These are phyloP conservation scores for Spicauda simplicius DNA, from an alignment of 2,888 invertebrate species.

Conservation along the genomic window DNA sequence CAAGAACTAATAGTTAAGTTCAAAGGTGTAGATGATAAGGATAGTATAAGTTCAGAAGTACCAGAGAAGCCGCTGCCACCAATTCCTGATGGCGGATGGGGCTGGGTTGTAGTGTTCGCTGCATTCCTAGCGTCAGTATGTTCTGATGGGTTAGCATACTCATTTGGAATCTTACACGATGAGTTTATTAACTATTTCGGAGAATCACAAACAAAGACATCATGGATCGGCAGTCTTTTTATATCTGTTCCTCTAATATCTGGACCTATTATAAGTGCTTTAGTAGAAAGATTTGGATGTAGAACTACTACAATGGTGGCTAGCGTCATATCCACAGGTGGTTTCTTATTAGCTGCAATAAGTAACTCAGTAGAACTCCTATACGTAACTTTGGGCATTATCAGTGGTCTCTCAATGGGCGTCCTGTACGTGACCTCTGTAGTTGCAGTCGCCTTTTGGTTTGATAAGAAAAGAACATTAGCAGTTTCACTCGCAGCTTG, in stretches of 20 bases:
- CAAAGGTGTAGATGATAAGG: conserved; percentile 73
- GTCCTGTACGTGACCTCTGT: conserved; percentile 94
- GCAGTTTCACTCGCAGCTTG: conserved; percentile 95
- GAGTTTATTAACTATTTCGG: conserved; percentile 91
- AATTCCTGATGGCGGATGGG: conserved; percentile 94
- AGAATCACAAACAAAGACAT: conserved; percentile 92
- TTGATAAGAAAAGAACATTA: conserved; percentile 93
- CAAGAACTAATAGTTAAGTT: conserved; percentile 66
- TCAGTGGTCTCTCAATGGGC: conserved; percentile 93
- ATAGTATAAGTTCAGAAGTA: conserved; percentile 72
- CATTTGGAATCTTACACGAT: conserved; percentile 94
- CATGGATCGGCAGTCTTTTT: conserved; percentile 95
- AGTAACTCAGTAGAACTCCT: conserved; percentile 90
- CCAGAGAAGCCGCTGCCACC: conserved; percentile 77
- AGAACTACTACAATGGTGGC: conserved; percentile 89
- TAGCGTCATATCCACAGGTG: conserved; percentile 88
- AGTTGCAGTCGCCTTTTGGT: conserved; percentile 96
- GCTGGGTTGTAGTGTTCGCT: conserved; percentile 94
- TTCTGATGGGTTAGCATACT: conserved; percentile 96
- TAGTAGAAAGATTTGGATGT: conserved; percentile 94
- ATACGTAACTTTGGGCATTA: conserved; percentile 92
- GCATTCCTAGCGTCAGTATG: conserved; percentile 93
- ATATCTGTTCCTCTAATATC: conserved; percentile 94
- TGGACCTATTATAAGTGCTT: conserved; percentile 92
- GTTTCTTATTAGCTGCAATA: conserved; percentile 89